phyloP scores from a whole-genome alignment of 2,113 vertebrate species.

The Gavialis gangeticus region DNA sequence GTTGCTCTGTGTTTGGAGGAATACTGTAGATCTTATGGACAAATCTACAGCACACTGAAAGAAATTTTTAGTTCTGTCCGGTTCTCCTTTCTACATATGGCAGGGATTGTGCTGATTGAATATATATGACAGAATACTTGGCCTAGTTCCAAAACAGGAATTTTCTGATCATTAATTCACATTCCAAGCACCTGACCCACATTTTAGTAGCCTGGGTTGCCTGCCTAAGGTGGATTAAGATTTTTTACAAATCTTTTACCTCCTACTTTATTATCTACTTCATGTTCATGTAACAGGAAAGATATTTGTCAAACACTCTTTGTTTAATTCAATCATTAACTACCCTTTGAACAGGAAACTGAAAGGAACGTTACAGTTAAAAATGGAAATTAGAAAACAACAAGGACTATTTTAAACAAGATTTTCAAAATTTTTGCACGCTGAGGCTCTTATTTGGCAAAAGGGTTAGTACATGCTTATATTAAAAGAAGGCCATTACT shows the following conservation, averaged over 20 bases:
- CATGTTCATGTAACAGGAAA: background rate
- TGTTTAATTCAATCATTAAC: background rate
- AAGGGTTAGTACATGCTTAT: background rate
- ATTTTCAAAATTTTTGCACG: background rate
- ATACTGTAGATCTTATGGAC: background rate
- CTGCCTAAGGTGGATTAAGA: background rate
- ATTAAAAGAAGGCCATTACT: background rate
- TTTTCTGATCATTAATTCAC: constrained; percentile 14
- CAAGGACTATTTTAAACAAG: background rate
- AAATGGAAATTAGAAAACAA: background rate
- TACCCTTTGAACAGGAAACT: background rate
- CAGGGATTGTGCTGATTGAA: background rate
- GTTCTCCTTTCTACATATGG: background rate
- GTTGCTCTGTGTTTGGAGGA: background rate
- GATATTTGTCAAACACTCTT: background rate
- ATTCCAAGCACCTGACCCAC: background rate
- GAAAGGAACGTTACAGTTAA: background rate
- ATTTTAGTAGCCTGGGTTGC: background rate
- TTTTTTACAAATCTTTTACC: background rate
- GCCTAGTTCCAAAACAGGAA: background rate
- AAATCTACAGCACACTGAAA: background rate
- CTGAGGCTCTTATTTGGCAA: background rate
- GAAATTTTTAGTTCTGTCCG: background rate
- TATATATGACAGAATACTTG: background rate
- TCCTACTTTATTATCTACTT: background rate